Evolutionary conservation across 2,113 vertebrate species (phyloP), one percentile per base, ranked within the genome.

Genomic region (Aegithalos caudatus): DNA sequence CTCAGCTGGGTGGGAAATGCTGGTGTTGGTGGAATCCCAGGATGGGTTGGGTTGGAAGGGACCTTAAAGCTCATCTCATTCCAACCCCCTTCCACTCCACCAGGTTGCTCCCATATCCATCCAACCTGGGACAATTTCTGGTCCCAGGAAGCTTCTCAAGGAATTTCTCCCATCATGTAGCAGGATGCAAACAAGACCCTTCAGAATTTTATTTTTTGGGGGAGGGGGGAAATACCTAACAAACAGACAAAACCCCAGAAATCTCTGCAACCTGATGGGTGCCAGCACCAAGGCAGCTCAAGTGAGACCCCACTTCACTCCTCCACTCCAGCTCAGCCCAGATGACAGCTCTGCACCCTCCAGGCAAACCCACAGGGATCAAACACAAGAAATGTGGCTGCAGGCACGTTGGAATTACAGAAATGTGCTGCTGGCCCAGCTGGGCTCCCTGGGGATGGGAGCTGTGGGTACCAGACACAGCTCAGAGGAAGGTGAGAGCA

Each of bases 311-410:
- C 7, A 2, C 42, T 7, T 35, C 19, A 33, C 19, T 18, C 25
- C 28, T 48, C 7, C 0, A 0, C 28, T 60, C 20, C 21, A 13
- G 45, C 71, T 51, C 18, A 10, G 66, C 60, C n/a, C 33, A 3
- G 21, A 40, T 6, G 2, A 18, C 10, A 11, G 61, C 85, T 42
- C 72, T 37, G n/a, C 45, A 15, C 14, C 40, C 37, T 37, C 56
- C 27, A 0, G 3, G 37, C 35, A 35, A 47, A 53, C 12, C 42
- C 78, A 14, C 62, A 6, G 0, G 0, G 12, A 15, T 5, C 72
- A 57, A 23, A 19, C 0, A 3, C 14, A 0, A 24, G 5, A 13
- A 74, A 11, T 0, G 6, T 0, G 45, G 27, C 57, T 24, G 47
- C 11, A 60, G 42, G 16, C 35, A 7, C 1, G 7, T 13, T 60